A percentile compares a stretch with the other conserved stretches of the same genome.
Conservation (phyloP, 2,888 invertebrate species). For the Rugalucina vietnamica region DNA sequence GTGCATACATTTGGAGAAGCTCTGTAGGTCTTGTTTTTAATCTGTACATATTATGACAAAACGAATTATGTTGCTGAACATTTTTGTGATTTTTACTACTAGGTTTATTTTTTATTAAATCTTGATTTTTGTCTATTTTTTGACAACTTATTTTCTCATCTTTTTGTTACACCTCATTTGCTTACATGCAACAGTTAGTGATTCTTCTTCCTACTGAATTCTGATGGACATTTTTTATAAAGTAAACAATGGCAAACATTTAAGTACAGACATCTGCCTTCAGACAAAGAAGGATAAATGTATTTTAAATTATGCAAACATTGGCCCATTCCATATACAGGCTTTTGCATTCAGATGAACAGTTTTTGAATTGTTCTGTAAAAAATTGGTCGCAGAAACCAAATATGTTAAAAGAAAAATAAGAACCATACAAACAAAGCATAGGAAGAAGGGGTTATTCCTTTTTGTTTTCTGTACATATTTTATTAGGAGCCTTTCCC, state of each 20-base stretch:
- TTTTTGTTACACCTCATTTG: background rate
- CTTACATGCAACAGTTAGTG: background rate
- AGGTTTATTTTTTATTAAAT: slow-evolving; percentile 57
- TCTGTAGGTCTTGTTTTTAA: background rate
- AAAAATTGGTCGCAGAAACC: background rate
- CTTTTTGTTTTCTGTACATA: slow-evolving; percentile 1
- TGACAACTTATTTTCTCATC: slow-evolving; percentile 46
- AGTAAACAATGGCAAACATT: too few relatives aligned
- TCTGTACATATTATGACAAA: slow-evolving; percentile 24
- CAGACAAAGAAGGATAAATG: too few relatives aligned
- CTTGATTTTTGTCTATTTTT: slow-evolving; percentile 55
- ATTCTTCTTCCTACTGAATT: background rate
- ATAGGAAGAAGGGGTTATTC: too few relatives aligned
- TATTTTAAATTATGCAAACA: too few relatives aligned
- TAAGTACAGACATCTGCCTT: too few relatives aligned
- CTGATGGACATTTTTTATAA: too few relatives aligned
- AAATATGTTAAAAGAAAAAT: background rate
- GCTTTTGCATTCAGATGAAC: too few relatives aligned
- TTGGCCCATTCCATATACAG: too few relatives aligned
- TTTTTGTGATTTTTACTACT: slow-evolving; percentile 56
- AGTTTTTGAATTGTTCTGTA: too few relatives aligned
- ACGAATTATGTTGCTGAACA: slow-evolving; percentile 12
- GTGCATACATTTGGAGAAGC: background rate
- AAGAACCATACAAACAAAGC: too few relatives aligned
- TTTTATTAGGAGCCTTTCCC: background rate